These are phyloP conservation scores for Octopus bimaculoides DNA, from an alignment of 1,140 invertebrate species.

Conservation along the genomic window DNA sequence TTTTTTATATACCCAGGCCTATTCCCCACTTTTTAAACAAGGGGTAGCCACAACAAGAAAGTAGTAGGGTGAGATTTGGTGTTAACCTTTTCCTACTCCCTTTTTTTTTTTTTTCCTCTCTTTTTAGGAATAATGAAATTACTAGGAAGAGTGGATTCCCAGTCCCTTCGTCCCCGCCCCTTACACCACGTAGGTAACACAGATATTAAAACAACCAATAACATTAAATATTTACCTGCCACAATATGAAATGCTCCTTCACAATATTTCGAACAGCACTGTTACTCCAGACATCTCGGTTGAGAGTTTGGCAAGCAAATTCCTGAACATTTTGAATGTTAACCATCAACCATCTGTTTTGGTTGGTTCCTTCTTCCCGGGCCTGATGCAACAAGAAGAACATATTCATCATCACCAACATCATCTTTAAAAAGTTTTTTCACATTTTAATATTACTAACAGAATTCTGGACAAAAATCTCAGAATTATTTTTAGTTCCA, in stretches of 20 bases:
- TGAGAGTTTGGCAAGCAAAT: slow-evolving; percentile 73
- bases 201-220: no score
- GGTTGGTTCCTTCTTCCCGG: slow-evolving; percentile 63
- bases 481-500: no score
- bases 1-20: no score
- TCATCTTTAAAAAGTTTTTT: no score
- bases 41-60: no score
- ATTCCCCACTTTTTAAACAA: no score
- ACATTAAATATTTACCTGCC: slow-evolving; percentile 64
- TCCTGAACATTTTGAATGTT: slow-evolving; percentile 76
- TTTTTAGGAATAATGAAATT: not conserved
- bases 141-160: no score
- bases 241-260: slow-evolving; percentile 73
- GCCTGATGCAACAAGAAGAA: slow-evolving; percentile 56
- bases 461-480: no score
- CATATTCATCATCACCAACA: slow-evolving; percentile 8
- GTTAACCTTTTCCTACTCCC: not conserved
- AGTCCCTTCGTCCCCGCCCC: no score
- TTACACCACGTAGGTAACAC: no score
- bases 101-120: not conserved
- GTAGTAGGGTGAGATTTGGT: no score
- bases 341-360: slow-evolving; percentile 73
- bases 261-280: slow-evolving; percentile 67
- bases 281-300: slow-evolving; percentile 76
- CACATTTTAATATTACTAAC: no score